Evolutionary conservation across 2,888 invertebrate species (phyloP).

Genomic region (Agonopterix alstromeriana): DNA sequence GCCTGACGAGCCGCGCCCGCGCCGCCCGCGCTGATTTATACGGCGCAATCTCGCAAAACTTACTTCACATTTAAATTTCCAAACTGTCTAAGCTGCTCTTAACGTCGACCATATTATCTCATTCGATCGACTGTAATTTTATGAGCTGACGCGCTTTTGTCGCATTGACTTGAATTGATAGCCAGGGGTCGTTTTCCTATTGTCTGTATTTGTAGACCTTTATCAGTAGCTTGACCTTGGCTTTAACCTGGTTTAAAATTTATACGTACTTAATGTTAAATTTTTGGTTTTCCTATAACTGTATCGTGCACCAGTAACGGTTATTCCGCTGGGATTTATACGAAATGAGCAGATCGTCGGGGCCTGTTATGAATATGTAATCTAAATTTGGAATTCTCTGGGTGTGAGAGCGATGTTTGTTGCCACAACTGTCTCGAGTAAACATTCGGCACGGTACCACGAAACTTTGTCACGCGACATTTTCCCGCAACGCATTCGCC

Average conservation of each 20-base stretch:
- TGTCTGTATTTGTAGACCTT: conserved; percentile 33
- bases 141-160: conserved; percentile 71
- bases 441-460: conserved; percentile 59
- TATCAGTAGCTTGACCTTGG: background rate
- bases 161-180: conserved; percentile 67
- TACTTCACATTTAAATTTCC: conserved; percentile 78
- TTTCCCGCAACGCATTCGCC: conserved; percentile 15
- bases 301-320: conserved; percentile 42
- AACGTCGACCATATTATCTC: conserved; percentile 76
- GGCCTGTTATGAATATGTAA: conserved; percentile 74
- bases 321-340: conserved; percentile 47
- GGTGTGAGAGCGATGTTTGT: conserved; percentile 70
- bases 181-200: conserved; percentile 45
- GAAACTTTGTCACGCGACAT: conserved; percentile 26
- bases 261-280: background rate
- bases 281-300: conserved; percentile 28
- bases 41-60: conserved; percentile 76
- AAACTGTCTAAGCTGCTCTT: conserved; percentile 76
- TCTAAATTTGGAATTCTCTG: conserved; percentile 71
- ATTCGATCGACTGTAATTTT: conserved; percentile 77
- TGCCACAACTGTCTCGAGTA: conserved; percentile 55
- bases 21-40: conserved; percentile 67
- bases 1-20: conserved; percentile 47
- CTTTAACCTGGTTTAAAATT: background rate
- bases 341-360: conserved; percentile 57